Evolutionary conservation across 1,140 invertebrate genomes (phyloP), one percentile per base, ranked within the genome.

Genomic region (Euwallacea similis): DNA sequence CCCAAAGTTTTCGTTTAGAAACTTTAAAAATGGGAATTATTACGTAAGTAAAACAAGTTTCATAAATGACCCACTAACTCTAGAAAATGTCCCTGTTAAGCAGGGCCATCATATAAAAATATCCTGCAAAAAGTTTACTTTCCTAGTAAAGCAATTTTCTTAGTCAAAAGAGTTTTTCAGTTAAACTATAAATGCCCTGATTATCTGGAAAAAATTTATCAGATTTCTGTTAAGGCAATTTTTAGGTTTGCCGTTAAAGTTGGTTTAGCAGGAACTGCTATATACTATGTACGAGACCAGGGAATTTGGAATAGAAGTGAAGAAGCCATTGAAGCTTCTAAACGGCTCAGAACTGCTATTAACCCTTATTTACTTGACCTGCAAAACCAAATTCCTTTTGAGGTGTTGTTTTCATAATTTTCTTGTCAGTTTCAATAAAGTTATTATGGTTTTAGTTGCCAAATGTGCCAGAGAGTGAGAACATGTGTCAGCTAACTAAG

Each of bases 271-370:
- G 81, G 83, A 11, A 80, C 81, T 56, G 83, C 85, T 33, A 80
- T 85, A 42, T 87, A 86, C 71, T 86, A 85, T 74, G 82, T 84
- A 61, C 79, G 83, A 6, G 82, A 86, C 47, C 83, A 85, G 81
- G 85, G 85, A 42, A 82, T 87, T n/a, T 87, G 84, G 84, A 84
- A 83, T 74, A 83, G 84, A 46, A 85, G 85, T 76, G 77, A 84
- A 61, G 84, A 82, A 42, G 83, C 84, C n/a, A 73, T 76, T 53
- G 81, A 83, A 71, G 73, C 85, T 42, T 85, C 84, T 70, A 81
- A 83, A 44, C 70, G 72, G 44, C 76, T 86, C 21, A 84, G 84
- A 80, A 80, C 82, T 61, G 81, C 81, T 70, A 76, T 83, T 44
- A 83, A 81, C 46, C 86, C 86, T 4, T 86, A 86, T 77, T 79